phyloP scores from a whole-genome alignment of 1,140 invertebrate species.

The Lerema accius region DNA sequence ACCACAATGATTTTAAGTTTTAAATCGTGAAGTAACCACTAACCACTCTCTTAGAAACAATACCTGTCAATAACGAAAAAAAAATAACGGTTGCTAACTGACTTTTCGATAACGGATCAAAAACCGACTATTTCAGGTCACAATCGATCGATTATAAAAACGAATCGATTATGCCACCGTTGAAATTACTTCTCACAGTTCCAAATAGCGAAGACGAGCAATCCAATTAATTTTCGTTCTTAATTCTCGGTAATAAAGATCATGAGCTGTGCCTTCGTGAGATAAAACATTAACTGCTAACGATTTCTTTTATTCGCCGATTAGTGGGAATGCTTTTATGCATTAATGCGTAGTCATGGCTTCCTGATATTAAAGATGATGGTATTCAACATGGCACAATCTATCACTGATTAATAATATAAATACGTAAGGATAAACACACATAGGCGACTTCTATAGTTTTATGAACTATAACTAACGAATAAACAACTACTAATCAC shows the following conservation, averaged over 20 bases:
- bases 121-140: slow-evolving; percentile 5
- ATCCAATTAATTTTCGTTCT: slow-evolving; percentile 14
- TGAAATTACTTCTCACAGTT: not conserved
- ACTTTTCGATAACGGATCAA: slow-evolving; percentile 9
- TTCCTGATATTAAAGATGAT: not conserved
- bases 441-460: no score
- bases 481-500: no score
- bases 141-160: slow-evolving; percentile 15
- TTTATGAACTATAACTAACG: no score
- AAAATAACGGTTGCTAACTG: not conserved
- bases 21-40: no score
- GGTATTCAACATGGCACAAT: not conserved
- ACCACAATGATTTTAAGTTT: no score
- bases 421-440: no score
- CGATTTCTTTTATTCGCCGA: slow-evolving; percentile 22
- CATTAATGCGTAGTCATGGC: not conserved
- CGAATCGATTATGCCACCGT: slow-evolving; percentile 30
- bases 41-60: not conserved
- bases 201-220: not conserved
- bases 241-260: slow-evolving; percentile 6
- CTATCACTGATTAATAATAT: not conserved
- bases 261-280: not conserved
- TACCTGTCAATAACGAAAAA: not conserved
- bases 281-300: slow-evolving; percentile 6
- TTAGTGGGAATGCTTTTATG: slow-evolving; percentile 2